phyloP scores from a whole-genome alignment of 2,797 vertebrate genomes.

The Gymnothorax javanicus region DNA sequence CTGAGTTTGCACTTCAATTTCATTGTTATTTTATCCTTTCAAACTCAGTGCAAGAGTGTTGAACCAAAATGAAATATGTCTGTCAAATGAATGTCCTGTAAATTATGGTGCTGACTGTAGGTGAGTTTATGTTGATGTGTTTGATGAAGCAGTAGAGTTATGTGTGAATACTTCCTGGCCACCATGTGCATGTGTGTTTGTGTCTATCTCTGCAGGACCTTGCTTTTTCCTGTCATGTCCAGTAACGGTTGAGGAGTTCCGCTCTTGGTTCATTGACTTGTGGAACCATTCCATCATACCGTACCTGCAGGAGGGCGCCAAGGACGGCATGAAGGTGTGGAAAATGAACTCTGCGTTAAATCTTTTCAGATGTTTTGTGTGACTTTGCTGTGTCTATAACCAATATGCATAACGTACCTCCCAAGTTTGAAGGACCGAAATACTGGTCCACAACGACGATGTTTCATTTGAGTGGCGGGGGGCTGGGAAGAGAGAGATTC shows the following conservation, averaged over 20 bases:
- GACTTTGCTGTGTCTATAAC: too few relatives aligned
- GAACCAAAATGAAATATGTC: too few relatives aligned
- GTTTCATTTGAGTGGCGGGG: too few relatives aligned
- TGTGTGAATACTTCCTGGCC: background rate
- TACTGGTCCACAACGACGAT: too few relatives aligned
- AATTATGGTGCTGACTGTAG: background rate
- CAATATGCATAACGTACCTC: too few relatives aligned
- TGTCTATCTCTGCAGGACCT: conserved; percentile 76
- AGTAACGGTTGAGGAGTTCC: conserved; percentile 93
- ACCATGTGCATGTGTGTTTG: conserved; percentile 20
- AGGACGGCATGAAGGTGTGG: conserved; percentile 92
- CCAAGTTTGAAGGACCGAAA: too few relatives aligned
- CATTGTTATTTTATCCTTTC: too few relatives aligned
- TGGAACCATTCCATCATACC: conserved; percentile 99
- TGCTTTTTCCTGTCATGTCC: conserved; percentile 98
- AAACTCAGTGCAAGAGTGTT: too few relatives aligned
- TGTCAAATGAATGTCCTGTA: too few relatives aligned
- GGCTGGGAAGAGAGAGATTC: too few relatives aligned
- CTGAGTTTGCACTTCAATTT: too few relatives aligned
- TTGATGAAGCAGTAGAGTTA: background rate
- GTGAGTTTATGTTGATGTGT: background rate
- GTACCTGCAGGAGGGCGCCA: conserved; percentile 95
- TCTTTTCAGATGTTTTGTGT: background rate
- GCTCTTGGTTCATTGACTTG: conserved; percentile 96
- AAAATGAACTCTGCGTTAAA: background rate